Evolutionary conservation across 2,113 vertebrate species (phyloP).

Genomic region (Empidonax alnorum): DNA sequence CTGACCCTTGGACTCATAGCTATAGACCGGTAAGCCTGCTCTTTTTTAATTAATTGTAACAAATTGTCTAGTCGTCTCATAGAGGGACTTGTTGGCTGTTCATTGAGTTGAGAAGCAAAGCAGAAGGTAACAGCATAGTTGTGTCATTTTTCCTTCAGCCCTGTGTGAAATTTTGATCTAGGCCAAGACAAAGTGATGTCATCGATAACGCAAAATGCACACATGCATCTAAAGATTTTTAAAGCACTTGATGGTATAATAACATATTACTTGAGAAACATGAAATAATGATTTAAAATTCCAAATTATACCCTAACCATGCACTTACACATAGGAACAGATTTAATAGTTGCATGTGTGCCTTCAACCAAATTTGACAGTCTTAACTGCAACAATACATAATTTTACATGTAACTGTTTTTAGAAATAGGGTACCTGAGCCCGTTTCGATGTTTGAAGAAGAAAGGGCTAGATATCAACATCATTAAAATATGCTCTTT

Average conservation of each 20-base stretch:
- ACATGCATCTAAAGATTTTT: background rate
- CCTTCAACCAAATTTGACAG: background rate
- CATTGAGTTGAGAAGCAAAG: background rate
- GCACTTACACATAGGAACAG: background rate
- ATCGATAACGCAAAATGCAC: background rate
- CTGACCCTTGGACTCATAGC: constrained; percentile 95
- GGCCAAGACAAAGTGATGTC: background rate
- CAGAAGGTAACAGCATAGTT: accelerated
- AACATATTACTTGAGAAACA: background rate
- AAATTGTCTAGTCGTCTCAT: background rate
- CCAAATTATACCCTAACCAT: background rate
- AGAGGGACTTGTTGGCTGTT: background rate
- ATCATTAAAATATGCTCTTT: background rate
- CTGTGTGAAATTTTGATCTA: background rate
- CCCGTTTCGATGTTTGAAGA: background rate
- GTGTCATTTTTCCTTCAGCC: background rate
- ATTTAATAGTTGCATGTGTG: background rate
- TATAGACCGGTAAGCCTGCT: constrained; percentile 87
- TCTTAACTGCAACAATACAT: background rate
- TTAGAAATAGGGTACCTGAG: background rate
- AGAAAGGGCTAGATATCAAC: background rate
- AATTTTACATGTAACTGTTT: background rate
- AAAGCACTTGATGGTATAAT: background rate
- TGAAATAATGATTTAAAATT: background rate
- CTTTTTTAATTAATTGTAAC: background rate